Conservation (phyloP, 2,113 vertebrate genomes). For the Xenopus laevis region DNA sequence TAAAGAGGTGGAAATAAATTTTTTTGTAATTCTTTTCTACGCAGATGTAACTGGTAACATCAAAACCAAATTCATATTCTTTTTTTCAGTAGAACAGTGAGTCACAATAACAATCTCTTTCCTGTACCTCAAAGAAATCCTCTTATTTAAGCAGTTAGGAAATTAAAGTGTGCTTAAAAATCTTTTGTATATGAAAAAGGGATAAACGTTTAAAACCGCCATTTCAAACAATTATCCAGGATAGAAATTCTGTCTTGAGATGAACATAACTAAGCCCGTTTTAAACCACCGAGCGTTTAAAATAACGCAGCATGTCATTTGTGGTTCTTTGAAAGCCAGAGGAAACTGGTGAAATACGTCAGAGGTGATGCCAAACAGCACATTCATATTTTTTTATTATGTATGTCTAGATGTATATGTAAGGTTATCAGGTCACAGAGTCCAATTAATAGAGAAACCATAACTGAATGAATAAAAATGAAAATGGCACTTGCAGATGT, state of each 20-base stretch:
- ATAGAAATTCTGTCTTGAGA: too few relatives aligned
- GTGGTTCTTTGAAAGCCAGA: not conserved
- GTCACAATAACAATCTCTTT: not conserved
- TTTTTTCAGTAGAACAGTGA: not conserved
- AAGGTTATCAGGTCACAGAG: too few relatives aligned
- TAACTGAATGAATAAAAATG: too few relatives aligned
- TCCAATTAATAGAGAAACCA: too few relatives aligned
- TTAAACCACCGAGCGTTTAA: not conserved
- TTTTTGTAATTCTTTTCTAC: too few relatives aligned
- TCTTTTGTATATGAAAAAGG: not conserved
- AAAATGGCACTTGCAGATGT: too few relatives aligned
- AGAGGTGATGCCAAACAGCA: not conserved
- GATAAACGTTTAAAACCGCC: not conserved
- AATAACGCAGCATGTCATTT: not conserved
- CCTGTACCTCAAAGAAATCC: not conserved
- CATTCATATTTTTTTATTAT: not conserved
- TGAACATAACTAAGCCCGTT: not conserved
- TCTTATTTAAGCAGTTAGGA: not conserved
- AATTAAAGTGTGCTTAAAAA: slow-evolving; percentile 4
- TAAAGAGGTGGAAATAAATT: too few relatives aligned
- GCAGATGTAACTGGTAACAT: not conserved
- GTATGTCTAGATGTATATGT: too few relatives aligned
- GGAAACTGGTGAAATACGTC: not conserved
- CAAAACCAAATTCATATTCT: not conserved
- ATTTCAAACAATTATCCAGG: not conserved